Evolutionary conservation across 2,888 invertebrate genomes (phyloP), one percentile per base, ranked within the genome.

Genomic region (Dolichomitus sp.): DNA sequence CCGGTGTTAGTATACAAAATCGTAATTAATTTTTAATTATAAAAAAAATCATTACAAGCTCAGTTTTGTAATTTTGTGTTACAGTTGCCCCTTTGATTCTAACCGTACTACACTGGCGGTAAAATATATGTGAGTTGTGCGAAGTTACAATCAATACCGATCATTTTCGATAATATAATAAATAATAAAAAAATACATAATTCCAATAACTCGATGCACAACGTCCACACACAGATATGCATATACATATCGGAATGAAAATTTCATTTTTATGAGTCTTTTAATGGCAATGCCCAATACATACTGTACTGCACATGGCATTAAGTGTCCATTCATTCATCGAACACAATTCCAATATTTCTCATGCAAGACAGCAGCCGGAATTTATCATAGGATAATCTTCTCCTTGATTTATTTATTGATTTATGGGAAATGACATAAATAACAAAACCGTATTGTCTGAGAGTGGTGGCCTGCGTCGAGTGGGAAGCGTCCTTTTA

Each of bases 341-440:
- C 19, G 17, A 61, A 19, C 9, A 52, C 27, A 27, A 50, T 33
- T 30, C 33, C 42, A 12, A 54, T 54, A 33, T 33, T 59, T 48
- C 14, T 14, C 52, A n/a, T 19, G 37, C 12, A 27, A 45, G 48
- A 54, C 23, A 40, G 57, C 45, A 17, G 19, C 65, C 5, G 14
- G 19, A 73, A 73, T 73, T 61, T 63, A 73, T 63, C 50, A 52
- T 27, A 37, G 57, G 73, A 73, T 73, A 72, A 72, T 59, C 33
- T 63, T 12, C 11, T 48, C 5, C 17, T 50, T 17, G 12, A 12
- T 61, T 50, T 63, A 14, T 63, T 50, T 50, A n/a, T 65, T 65
- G 54, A 74, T 65, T 65, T 65, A 65, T 52, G 74, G 61, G 42
- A 63, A 61, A 33, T 19, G 14, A 19, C 30, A n/a, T 27, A 45